Evolutionary conservation across 2,113 vertebrate species (phyloP), one percentile per base, ranked within the genome.

Genomic region (Rhabdomys dilectus): DNA sequence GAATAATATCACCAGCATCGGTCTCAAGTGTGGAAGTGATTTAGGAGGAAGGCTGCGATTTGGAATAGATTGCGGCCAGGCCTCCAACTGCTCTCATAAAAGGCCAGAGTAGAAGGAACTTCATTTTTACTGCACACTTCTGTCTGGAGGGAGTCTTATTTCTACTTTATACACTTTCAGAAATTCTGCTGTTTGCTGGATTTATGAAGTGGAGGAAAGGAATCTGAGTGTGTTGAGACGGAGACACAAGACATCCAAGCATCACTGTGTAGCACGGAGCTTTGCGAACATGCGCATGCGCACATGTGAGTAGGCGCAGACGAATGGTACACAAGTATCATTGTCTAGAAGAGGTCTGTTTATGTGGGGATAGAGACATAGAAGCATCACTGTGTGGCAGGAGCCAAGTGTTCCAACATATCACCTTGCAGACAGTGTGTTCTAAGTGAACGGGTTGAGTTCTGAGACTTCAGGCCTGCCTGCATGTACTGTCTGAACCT

Each of bases 141-240:
- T 91, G 97, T 97, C 98, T 96, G 93, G 89, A 97, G 97, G 96
- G 98, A 98, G 53, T 97, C 97, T 94, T 98, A 96, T 97, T 97
- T 96, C 97, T 98, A 45, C 78, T n/a, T 94, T 89, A 97, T 75
- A 73, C 96, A 94, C 98, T 97, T 98, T 97, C 4, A 0, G 97
- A 97, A 97, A 95, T 89, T 91, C 94, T 91, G 89, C 96, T 96
- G 93, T 95, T 96, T 89, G 92, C 78, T 96, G 88, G 89, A 98
- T 98, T 98, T 98, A 98, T 97, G 96, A 80, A 80, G 91, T 91
- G 58, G 78, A 96, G 96, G 91, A 81, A 93, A 36, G 81, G 88
- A 96, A 77, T 60, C 86, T 96, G 89, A 29, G 29, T 48, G 58
- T 60, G 76, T 84, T 48, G 39, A 97, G 91, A 97, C 81, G 31